phyloP scores from a whole-genome alignment of 2,113 vertebrate species.

The Indicator maculatus region DNA sequence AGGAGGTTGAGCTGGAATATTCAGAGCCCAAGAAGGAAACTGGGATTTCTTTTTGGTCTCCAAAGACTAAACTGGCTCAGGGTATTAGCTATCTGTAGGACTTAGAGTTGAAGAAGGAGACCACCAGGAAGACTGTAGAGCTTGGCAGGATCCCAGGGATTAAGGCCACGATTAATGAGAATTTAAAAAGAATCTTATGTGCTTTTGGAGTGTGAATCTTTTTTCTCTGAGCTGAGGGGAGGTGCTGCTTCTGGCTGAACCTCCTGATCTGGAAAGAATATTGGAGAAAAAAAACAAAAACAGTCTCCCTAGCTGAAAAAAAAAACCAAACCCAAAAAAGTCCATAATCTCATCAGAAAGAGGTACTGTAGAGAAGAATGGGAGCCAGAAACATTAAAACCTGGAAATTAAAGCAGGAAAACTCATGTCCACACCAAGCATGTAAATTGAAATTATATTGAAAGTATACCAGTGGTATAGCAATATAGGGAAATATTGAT shows the following conservation, averaged over 20 bases:
- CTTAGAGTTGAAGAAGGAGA: not conserved
- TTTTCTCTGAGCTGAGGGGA: not conserved
- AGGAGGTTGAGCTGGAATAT: not conserved
- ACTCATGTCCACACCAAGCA: not conserved
- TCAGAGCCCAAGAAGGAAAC: not conserved
- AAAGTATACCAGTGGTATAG: not conserved
- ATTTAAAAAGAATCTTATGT: conserved; percentile 23
- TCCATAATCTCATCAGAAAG: not conserved
- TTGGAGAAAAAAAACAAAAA: not conserved
- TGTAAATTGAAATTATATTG: not conserved
- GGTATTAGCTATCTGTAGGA: not conserved
- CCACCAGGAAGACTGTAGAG: conserved; percentile 3
- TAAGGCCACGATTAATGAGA: conserved; percentile 37
- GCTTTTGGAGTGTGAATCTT: not conserved
- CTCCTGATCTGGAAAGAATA: not conserved
- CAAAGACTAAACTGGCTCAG: not conserved
- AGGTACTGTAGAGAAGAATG: not conserved
- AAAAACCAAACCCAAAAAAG: not conserved
- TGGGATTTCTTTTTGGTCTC: not conserved
- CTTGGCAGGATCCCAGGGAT: conserved; percentile 36
- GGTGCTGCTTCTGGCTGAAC: not conserved
- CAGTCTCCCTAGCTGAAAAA: not conserved
- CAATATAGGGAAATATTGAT: not conserved
- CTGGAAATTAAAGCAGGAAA: not conserved
- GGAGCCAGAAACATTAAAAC: not conserved